phyloP scores from a whole-genome alignment of 2,797 vertebrate species.

The Coranthus polyacanthus region DNA sequence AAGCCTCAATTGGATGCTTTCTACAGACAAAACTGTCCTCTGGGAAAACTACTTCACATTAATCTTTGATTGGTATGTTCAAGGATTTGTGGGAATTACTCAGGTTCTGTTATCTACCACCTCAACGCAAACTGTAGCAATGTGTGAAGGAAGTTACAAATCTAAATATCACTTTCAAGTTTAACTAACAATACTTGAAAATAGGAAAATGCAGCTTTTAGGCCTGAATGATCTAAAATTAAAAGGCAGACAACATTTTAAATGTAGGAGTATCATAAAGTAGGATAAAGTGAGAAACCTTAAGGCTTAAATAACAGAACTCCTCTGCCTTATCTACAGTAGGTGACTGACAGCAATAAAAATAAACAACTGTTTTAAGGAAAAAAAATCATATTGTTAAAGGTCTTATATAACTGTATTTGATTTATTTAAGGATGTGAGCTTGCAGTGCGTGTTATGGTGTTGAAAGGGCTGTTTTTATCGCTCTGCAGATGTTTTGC shows the following conservation, averaged over 20 bases:
- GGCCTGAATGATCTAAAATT: too few relatives aligned
- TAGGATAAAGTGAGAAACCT: neutral
- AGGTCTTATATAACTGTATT: conserved; percentile 1
- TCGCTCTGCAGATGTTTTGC: neutral
- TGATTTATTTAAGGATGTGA: neutral
- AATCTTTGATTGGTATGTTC: conserved; percentile 46
- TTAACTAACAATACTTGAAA: too few relatives aligned
- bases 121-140: conserved; percentile 9
- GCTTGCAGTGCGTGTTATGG: neutral
- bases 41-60: conserved; percentile 27
- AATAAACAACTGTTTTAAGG: neutral
- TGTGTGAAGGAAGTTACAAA: conserved; percentile 22
- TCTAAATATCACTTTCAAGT: neutral
- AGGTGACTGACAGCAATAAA: neutral
- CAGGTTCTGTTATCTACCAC: conserved; percentile 5
- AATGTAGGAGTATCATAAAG: neutral
- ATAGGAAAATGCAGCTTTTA: too few relatives aligned
- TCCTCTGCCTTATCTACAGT: too few relatives aligned
- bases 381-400: neutral
- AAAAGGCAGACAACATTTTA: too few relatives aligned
- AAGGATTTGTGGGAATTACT: conserved; percentile 38
- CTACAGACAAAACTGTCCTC: conserved; percentile 20
- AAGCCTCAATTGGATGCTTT: too few relatives aligned
- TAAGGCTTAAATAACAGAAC: conserved; percentile 16
- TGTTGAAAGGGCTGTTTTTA: conserved; percentile 6